Evolutionary conservation across 2,797 vertebrate genomes (phyloP), one percentile per base, ranked within the genome.

Genomic region (Bufotes viridis): DNA sequence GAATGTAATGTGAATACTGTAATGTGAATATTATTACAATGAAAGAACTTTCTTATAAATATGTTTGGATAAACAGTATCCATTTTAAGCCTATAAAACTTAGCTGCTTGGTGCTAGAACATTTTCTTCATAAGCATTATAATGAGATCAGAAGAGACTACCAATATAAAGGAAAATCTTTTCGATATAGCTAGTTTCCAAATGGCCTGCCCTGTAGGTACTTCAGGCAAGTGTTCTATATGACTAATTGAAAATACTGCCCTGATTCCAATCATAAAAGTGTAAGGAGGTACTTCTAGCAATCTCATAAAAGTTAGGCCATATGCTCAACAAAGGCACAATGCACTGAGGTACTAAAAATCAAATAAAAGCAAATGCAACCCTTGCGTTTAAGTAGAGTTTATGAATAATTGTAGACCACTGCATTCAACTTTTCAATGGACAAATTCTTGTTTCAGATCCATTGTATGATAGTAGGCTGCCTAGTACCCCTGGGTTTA

Each of bases 221-320:
- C 51, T 78, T 26, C 76, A 78, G 76, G 53, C 51, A 57, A 55
- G n/a, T 57, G 22, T 78, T 78, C 53, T 57, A 57, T 78, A 29
- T 78, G 76, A 15, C 76, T 78, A 78, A 78, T 78, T 78, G 72
- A 78, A 57, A 78, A 78, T 78, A 78, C 51, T 57, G 15, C 14
- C 76, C 53, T 57, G 24, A 9, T 57, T 78, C 13, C 29, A 78
- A 29, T 55, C 53, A 78, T 78, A 78, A 78, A 78, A 78, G 24
- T 78, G 14, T 55, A 17, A 78, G 53, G n/a, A 78, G 76, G 53
- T 78, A 78, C 76, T 55, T 55, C 22, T 78, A 24, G 51, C 76
- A 78, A 55, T 78, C 53, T 78, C 76, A 78, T 78, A 55, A 78
- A 78, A 57, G n/a, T 55, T 78, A 55, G 26, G 53, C 76, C 76